phyloP scores from a whole-genome alignment of 2,113 vertebrate species.

The Brachypteracias leptosomus region DNA sequence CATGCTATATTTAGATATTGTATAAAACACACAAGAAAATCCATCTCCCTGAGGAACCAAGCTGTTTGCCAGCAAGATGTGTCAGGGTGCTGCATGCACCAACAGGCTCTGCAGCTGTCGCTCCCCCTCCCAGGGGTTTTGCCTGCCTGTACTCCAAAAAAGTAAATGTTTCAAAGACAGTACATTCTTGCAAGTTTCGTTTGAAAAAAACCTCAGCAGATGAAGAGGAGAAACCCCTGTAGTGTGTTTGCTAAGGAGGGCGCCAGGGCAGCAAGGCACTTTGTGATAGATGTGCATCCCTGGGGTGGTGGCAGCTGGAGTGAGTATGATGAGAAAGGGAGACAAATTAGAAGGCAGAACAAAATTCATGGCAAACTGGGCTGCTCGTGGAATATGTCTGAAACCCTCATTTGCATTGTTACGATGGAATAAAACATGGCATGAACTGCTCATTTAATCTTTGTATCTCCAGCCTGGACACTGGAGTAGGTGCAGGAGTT shows the following conservation, averaged over 20 bases:
- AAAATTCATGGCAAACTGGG: not conserved
- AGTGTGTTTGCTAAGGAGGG: not conserved
- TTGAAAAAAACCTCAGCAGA: not conserved
- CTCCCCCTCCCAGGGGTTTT: not conserved
- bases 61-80: not conserved
- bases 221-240: not conserved
- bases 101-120: not conserved
- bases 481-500: not conserved
- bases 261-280: not conserved
- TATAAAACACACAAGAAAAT: not conserved
- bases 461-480: not conserved
- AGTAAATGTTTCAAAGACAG: not conserved
- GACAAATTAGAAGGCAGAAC: not conserved
- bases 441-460: not conserved
- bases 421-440: not conserved
- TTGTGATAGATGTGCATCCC: accelerated
- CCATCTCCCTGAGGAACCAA: not conserved
- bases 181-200: not conserved
- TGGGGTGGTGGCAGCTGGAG: not conserved
- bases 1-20: not conserved
- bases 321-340: not conserved
- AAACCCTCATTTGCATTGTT: not conserved
- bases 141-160: not conserved
- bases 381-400: not conserved
- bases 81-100: not conserved